These are phyloP conservation scores for Montipora sp. DNA, from an alignment of 64 coral and sea anemone species.

Conservation along the genomic window DNA sequence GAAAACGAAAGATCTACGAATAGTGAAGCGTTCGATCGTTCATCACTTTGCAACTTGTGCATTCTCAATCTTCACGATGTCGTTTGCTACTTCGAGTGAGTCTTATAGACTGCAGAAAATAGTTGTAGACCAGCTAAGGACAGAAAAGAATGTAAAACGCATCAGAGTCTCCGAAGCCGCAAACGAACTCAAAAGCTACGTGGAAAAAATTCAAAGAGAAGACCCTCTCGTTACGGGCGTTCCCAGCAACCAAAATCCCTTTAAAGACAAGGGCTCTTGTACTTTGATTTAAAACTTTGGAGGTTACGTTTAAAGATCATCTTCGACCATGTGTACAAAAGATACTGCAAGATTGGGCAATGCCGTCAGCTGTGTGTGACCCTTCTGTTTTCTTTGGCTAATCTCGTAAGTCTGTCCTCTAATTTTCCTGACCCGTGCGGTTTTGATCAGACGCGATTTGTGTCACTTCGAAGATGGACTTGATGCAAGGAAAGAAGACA, in stretches of 20 bases:
- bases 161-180: constrained; percentile 50
- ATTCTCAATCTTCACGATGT: constrained; percentile 4
- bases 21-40: background rate
- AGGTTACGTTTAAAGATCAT: background rate
- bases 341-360: background rate
- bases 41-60: background rate
- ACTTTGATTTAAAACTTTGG: constrained; percentile 34
- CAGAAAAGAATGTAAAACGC: constrained; percentile 49
- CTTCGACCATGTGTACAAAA: background rate
- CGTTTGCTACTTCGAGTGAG: constrained; percentile 15
- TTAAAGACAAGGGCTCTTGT: constrained; percentile 32
- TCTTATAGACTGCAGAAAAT: constrained; percentile 40
- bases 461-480: background rate
- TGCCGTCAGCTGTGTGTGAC: too few species aligned
- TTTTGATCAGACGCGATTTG: constrained; percentile 6
- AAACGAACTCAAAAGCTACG: constrained; percentile 54
- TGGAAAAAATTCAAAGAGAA: constrained; percentile 42
- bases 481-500: background rate
- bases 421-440: background rate
- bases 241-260: constrained; percentile 44
- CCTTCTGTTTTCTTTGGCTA: too few species aligned
- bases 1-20: background rate
- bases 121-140: constrained; percentile 49
- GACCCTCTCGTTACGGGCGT: constrained; percentile 40
- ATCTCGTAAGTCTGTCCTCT: too few species aligned